Percentiles rank a stretch among this genome's conserved stretches.
These are phyloP conservation scores for Hydrolagus affinis DNA, from an alignment of 2,113 vertebrate genomes.

Conservation along the genomic window DNA sequence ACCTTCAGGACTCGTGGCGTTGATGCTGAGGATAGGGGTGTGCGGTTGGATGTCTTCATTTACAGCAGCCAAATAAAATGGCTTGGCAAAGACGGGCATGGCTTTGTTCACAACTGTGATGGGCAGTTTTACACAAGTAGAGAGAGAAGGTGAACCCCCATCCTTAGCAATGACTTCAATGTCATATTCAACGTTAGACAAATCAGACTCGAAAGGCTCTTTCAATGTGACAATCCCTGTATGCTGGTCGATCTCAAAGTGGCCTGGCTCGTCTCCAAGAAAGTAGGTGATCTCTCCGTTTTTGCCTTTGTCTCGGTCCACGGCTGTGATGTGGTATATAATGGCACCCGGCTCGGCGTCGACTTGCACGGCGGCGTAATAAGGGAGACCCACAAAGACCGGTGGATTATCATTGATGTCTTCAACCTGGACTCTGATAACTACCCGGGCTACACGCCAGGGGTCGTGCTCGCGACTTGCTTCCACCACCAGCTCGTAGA, in stretches of 20 bases:
- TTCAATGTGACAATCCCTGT: slow-evolving; percentile 75
- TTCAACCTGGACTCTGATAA: slow-evolving; percentile 79
- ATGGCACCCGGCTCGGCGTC: slow-evolving; percentile 79
- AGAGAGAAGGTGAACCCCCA: slow-evolving; percentile 73
- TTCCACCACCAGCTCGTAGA: slow-evolving; percentile 89
- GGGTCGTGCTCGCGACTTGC: slow-evolving; percentile 79
- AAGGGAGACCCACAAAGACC: slow-evolving; percentile 85
- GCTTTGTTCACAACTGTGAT: slow-evolving; percentile 95
- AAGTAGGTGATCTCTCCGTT: slow-evolving; percentile 86
- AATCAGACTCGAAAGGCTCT: slow-evolving; percentile 80
- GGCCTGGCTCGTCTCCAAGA: slow-evolving; percentile 78
- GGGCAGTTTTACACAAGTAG: slow-evolving; percentile 71
- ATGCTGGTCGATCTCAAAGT: slow-evolving; percentile 80
- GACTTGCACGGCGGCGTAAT: slow-evolving; percentile 91
- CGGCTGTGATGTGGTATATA: slow-evolving; percentile 77
- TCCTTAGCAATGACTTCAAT: slow-evolving; percentile 79
- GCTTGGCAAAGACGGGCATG: slow-evolving; percentile 92
- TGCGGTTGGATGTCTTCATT: slow-evolving; percentile 78
- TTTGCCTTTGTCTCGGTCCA: slow-evolving; percentile 80
- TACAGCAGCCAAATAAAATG: slow-evolving; percentile 78
- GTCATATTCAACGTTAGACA: slow-evolving; percentile 85
- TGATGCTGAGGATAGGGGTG: slow-evolving; percentile 82
- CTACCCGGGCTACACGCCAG: slow-evolving; percentile 76
- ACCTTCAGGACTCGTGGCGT: slow-evolving; percentile 89
- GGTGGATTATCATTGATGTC: slow-evolving; percentile 91